Conservation (phyloP, 2,888 invertebrate genomes). For the Dysmachus trigonus region DNA sequence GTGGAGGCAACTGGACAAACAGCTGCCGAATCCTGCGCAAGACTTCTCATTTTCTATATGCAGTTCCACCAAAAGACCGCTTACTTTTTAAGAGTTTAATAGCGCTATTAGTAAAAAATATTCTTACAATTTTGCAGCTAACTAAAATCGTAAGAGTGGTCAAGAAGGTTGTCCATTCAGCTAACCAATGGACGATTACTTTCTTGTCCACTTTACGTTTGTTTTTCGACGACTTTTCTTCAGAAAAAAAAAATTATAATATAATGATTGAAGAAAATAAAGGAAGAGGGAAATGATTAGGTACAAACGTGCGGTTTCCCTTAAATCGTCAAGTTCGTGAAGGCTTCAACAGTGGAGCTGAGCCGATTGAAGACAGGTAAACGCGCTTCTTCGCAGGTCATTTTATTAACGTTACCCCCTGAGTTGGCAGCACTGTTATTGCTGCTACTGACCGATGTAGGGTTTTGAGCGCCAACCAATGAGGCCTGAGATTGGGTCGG, state of each 20-base stretch:
- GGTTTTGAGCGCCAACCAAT: neutral
- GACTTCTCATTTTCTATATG: neutral
- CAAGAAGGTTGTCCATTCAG: neutral
- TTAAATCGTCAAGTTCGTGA: slow-evolving; percentile 57
- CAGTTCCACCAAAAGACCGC: neutral
- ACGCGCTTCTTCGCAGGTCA: slow-evolving; percentile 68
- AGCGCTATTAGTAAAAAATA: neutral
- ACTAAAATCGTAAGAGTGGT: neutral
- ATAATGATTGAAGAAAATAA: neutral
- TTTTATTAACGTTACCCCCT: neutral
- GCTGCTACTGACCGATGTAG: neutral
- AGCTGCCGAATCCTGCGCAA: neutral
- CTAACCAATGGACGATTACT: neutral
- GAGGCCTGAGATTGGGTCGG: neutral
- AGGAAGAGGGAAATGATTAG: neutral
- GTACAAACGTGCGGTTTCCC: neutral
- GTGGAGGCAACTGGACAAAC: neutral
- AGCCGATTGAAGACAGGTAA: slow-evolving; percentile 83
- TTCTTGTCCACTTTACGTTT: neutral
- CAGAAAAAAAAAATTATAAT: neutral
- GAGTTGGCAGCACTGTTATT: neutral
- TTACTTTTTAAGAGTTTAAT: neutral
- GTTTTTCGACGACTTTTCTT: neutral
- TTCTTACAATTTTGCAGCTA: neutral
- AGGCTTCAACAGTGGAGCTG: slow-evolving; percentile 66